Conservation (phyloP, 2,113 vertebrate genomes). For the Psilopogon haemacephalus region DNA sequence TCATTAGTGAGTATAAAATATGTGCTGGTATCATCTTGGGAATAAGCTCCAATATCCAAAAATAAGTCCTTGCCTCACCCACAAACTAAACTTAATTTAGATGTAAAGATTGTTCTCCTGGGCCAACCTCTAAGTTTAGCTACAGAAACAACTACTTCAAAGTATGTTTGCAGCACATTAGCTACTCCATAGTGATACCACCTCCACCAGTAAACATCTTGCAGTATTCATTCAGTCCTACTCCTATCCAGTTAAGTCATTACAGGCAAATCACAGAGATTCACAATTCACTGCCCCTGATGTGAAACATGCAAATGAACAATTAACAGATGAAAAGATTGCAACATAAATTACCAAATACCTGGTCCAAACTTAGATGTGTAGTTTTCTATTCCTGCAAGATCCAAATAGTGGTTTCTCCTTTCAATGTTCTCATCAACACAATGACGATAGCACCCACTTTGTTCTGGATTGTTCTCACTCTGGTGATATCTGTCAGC, state of each 20-base stretch:
- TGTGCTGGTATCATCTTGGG: background rate
- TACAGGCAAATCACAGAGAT: background rate
- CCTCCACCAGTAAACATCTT: background rate
- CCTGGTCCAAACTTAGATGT: conserved; percentile 94
- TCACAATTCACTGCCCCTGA: background rate
- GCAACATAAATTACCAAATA: conserved; percentile 57
- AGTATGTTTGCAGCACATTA: conserved; percentile 6
- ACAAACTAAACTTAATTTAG: background rate
- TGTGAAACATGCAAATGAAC: background rate
- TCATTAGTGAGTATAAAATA: background rate
- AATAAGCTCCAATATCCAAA: background rate
- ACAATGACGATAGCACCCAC: conserved; percentile 89
- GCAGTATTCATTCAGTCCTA: background rate
- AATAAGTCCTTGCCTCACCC: background rate
- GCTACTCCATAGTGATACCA: background rate
- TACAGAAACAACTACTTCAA: conserved; percentile 40
- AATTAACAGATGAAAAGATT: background rate
- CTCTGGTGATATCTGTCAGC: conserved; percentile 87
- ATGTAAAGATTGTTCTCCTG: conserved; percentile 32
- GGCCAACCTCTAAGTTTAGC: conserved; percentile 23
- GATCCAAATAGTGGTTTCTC: conserved; percentile 99
- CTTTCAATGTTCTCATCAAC: conserved; percentile 98
- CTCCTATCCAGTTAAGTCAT: background rate
- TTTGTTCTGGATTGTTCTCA: conserved; percentile 86
- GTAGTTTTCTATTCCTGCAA: conserved; percentile 98